Base-by-base conservation (phyloP, 92 coral and sea anemone species). In the Ricordea florida region DNA sequence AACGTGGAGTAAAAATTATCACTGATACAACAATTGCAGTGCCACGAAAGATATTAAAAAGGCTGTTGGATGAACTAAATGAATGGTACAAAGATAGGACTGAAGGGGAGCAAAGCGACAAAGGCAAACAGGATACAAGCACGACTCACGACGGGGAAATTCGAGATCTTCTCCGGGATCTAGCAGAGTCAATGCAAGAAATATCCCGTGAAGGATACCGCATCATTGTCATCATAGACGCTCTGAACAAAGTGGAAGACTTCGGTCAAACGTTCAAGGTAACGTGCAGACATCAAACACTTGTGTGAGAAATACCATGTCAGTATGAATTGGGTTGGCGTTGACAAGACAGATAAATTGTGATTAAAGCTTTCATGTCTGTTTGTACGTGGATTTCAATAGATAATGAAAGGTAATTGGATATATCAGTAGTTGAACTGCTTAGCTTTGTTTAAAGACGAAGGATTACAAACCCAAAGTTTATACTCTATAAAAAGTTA, bases 191-290 rank as follows among this genome's bases (percentile, higher is more conserved):
- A 15, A 72, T 86, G 58, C 33, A 7, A 26, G 62, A 64, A 32
- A 82, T 90, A 17, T 71, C 86, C 26, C 69, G 55, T 5, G 61
- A 87, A 10, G 87, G 87, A 10, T 34, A 58, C 45, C 81, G 62
- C 23, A 72, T 80, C 10, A 76, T 90, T 25, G 59, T 93, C 15
- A 59, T 90, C 13, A 79, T 93, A 24, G 98, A 93, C 66, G 93
- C 96, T 23, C 62, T 93, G 8, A 91, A 93, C 58, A 90, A 90
- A 45, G 90, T 90, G 8, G 90, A 86, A 41, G 92, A 80, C 24
- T 23, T 78, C 9, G 96, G 98, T 20, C 87, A 90, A 62, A 93
- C 87, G 0, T 81, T 82, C 53, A 93, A 86, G 89, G 98, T 86
- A 35, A 20, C 30, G n/a, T n/a, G n/a, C n/a, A n/a, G n/a, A n/a